Conservation (phyloP, 2,113 vertebrate species). For the Rhinolophus sinicus region DNA sequence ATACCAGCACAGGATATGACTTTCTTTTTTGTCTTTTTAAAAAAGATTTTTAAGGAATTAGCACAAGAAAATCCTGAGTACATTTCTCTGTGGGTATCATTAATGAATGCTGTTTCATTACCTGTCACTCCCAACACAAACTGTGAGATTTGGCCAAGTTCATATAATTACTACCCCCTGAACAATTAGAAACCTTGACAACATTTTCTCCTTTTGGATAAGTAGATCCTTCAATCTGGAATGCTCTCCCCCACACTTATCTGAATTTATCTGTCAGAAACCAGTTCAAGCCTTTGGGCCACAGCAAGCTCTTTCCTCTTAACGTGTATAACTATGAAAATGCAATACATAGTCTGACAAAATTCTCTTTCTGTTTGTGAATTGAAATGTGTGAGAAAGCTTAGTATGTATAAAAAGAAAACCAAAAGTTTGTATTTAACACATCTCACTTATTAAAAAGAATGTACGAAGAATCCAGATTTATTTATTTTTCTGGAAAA, state of each 20-base stretch:
- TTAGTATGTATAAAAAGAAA: neutral
- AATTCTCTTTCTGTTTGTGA: neutral
- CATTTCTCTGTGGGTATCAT: neutral
- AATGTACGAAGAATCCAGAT: neutral
- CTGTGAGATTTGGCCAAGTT: neutral
- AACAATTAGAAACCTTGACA: neutral
- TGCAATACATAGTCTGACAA: neutral
- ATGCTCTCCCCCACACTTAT: neutral
- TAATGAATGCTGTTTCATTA: constrained; percentile 27
- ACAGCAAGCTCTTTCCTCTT: neutral
- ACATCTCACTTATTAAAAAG: neutral
- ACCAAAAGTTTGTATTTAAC: neutral
- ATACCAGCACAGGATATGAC: neutral
- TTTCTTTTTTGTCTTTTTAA: constrained; percentile 4
- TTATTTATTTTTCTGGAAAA: neutral
- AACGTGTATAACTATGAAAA: neutral
- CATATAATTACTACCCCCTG: neutral
- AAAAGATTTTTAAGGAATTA: neutral
- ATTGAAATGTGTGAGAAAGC: neutral
- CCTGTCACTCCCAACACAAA: neutral
- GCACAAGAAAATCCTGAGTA: neutral
- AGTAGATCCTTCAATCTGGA: neutral
- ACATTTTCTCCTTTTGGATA: neutral
- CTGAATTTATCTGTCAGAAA: neutral
- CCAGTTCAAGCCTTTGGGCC: neutral